phyloP scores from a whole-genome alignment of 37 sponge, comb jelly and placozoan species.

The Crambe crambe region DNA sequence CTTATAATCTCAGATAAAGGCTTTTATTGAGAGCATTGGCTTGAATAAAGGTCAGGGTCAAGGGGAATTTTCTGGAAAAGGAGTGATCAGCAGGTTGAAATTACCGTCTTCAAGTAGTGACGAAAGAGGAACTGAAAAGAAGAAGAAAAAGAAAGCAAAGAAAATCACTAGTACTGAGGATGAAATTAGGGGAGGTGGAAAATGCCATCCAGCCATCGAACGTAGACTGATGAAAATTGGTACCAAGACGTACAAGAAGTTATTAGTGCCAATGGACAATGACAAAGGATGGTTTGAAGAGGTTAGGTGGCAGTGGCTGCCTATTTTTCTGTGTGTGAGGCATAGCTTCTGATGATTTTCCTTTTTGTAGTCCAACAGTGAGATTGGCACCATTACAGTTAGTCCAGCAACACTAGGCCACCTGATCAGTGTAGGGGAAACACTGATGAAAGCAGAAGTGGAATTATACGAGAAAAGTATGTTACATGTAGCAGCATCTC shows the following conservation, averaged over 20 bases:
- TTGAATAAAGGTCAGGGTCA: background rate
- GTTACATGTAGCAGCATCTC: background rate
- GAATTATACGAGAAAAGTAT: conserved; percentile 66
- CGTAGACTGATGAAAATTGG: background rate
- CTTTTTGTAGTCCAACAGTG: conserved; percentile 5
- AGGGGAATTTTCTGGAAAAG: background rate
- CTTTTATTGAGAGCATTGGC: conserved; percentile 27
- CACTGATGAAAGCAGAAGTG: conserved; percentile 58
- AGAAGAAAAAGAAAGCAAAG: conserved; percentile 9
- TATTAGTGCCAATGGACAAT: conserved; percentile 28
- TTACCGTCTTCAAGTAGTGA: background rate
- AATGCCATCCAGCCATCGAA: background rate
- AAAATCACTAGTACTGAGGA: background rate
- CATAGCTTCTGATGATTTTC: background rate
- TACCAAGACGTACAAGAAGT: conserved; percentile 13
- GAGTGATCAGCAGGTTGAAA: background rate
- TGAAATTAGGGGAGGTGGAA: conserved; percentile 1
- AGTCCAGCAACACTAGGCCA: conserved; percentile 33
- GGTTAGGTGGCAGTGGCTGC: background rate
- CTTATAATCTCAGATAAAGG: conserved; percentile 10
- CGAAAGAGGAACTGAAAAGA: background rate
- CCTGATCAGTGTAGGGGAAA: conserved; percentile 18
- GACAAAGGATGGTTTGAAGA: conserved; percentile 44
- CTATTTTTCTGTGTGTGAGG: background rate
- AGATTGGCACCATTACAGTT: background rate